phyloP scores from a whole-genome alignment of 2,888 invertebrate genomes.

The Beris chalybata region DNA sequence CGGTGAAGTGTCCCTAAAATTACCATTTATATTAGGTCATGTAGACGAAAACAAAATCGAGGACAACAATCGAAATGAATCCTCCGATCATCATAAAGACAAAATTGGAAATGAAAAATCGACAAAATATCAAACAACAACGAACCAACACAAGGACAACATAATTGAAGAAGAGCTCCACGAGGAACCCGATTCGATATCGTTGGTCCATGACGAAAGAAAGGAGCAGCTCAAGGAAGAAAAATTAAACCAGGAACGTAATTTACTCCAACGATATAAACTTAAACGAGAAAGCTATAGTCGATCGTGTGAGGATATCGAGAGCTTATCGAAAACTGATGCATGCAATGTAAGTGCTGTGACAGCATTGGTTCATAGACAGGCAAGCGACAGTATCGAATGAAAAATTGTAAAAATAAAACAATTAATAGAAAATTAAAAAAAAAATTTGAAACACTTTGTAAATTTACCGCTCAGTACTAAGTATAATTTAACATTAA shows the following conservation, averaged over 20 bases:
- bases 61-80: slow-evolving; percentile 9
- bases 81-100: slow-evolving; percentile 12
- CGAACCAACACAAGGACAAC: slow-evolving; percentile 31
- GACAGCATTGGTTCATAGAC: slow-evolving; percentile 36
- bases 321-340: slow-evolving; percentile 28
- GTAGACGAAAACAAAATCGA: slow-evolving; percentile 38
- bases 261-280: slow-evolving; percentile 36
- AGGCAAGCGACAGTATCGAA: slow-evolving; percentile 36
- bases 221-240: slow-evolving; percentile 31
- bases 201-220: slow-evolving; percentile 28
- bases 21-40: slow-evolving; percentile 77
- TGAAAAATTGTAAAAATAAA: slow-evolving; percentile 12
- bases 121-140: slow-evolving; percentile 9
- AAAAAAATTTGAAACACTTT: not conserved
- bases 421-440: not conserved
- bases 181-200: slow-evolving; percentile 34
- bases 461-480: too few species aligned
- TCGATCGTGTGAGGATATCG: slow-evolving; percentile 38
- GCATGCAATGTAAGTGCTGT: slow-evolving; percentile 26
- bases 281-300: slow-evolving; percentile 39
- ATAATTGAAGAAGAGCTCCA: slow-evolving; percentile 37
- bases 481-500: too few species aligned
- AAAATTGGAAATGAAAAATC: slow-evolving; percentile 21
- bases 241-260: slow-evolving; percentile 35
- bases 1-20: slow-evolving; percentile 72